These are phyloP conservation scores for Trissolcus basalis DNA, from an alignment of 1,140 invertebrate species.

Conservation along the genomic window DNA sequence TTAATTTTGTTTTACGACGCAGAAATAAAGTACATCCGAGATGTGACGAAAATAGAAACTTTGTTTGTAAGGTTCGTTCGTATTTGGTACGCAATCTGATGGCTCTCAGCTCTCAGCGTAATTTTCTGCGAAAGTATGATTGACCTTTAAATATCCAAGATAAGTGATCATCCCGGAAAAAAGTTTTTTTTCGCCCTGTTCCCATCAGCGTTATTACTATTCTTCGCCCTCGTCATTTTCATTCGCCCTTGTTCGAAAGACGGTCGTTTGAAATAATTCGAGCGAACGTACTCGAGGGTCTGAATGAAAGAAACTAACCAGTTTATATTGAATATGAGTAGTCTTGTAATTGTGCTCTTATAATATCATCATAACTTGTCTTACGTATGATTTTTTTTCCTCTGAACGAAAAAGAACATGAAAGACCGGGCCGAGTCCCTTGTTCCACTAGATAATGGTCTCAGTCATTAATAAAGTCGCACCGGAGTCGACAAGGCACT, in stretches of 20 bases:
- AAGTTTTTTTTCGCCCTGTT: no score
- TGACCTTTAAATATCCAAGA: conserved; percentile 12
- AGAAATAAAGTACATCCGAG: neutral
- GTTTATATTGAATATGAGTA: no score
- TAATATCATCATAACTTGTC: neutral
- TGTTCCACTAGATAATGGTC: conserved; percentile 49
- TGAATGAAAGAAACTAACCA: no score
- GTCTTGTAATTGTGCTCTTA: neutral
- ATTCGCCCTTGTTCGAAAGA: no score
- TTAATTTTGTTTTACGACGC: neutral
- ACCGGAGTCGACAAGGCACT: conserved; percentile 43
- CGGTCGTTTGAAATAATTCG: no score
- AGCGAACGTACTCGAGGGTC: no score
- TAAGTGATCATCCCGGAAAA: neutral
- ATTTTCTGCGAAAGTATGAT: conserved; percentile 12
- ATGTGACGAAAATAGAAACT: neutral
- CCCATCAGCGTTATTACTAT: no score
- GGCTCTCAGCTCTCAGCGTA: neutral
- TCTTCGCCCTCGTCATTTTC: no score
- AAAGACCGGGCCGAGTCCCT: conserved; percentile 38
- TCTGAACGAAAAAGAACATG: conserved; percentile 12
- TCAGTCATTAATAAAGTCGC: conserved; percentile 59
- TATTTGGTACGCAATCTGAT: no score
- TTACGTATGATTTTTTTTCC: conserved; percentile 9
- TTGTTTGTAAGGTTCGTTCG: no score